A percentile compares a stretch with the other conserved stretches of the same genome.
These are phyloP conservation scores for Platyscapa corneri DNA, from an alignment of 1,140 invertebrate species.

Conservation along the genomic window DNA sequence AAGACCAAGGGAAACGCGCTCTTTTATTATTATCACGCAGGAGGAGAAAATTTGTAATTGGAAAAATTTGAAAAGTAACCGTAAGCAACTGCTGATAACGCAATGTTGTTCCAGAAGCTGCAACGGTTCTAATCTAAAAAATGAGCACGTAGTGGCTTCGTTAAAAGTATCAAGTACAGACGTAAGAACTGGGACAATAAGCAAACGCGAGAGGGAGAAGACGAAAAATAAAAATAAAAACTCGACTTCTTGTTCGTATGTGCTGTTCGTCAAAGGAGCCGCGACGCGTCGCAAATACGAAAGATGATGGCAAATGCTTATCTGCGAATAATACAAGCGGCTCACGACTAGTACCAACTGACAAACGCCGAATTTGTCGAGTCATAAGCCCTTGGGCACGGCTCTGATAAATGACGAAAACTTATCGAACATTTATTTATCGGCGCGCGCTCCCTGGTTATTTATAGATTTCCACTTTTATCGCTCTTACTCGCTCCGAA, in stretches of 20 bases:
- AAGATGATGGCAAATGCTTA: neutral
- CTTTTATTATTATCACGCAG: neutral
- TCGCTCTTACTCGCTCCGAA: no score
- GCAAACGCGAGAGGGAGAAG: neutral
- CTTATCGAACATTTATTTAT: neutral
- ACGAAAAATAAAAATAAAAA: neutral
- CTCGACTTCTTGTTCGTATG: neutral
- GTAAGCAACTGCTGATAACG: no score
- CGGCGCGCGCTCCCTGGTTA: neutral
- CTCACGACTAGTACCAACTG: neutral
- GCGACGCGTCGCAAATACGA: neutral
- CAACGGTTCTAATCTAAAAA: neutral
- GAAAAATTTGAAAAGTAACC: neutral
- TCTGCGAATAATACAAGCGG: neutral
- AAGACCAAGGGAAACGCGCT: neutral
- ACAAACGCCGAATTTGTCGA: neutral
- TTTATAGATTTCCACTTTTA: neutral
- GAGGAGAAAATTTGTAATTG: neutral
- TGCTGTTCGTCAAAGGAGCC: neutral
- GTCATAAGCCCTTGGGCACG: neutral
- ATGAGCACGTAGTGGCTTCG: neutral
- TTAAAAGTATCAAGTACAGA: neutral
- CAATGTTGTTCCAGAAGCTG: neutral
- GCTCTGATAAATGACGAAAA: neutral
- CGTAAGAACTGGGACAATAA: neutral